Percentiles rank a stretch among this genome's conserved stretches.
Evolutionary conservation across 1,140 invertebrate species (phyloP).

Genomic region (Latrodectus geometricus): DNA sequence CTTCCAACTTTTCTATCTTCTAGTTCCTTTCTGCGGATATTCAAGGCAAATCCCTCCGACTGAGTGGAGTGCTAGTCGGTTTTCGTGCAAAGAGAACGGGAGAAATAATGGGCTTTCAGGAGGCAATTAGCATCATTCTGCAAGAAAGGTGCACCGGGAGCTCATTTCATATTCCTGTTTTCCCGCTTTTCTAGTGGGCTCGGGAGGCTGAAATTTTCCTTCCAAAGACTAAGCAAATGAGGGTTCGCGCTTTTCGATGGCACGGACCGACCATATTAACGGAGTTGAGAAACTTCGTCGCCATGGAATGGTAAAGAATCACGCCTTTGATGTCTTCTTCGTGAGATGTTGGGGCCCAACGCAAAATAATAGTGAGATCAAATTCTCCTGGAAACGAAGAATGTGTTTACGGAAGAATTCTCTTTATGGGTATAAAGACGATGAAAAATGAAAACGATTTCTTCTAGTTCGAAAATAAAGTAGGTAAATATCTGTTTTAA

Average conservation of each 20-base stretch:
- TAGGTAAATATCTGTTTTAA: too few species aligned
- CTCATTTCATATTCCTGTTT: slow-evolving; percentile 11
- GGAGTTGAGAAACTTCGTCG: neutral
- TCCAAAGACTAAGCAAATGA: neutral
- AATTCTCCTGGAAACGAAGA: too few species aligned
- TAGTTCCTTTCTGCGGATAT: neutral
- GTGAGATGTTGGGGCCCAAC: too few species aligned
- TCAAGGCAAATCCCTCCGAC: neutral
- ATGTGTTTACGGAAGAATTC: too few species aligned
- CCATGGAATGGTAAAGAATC: neutral
- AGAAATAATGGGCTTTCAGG: slow-evolving; percentile 39
- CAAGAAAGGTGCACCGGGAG: neutral
- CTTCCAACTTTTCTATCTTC: neutral
- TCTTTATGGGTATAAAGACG: too few species aligned
- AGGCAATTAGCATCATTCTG: slow-evolving; percentile 35
- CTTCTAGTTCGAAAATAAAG: too few species aligned
- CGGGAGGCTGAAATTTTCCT: slow-evolving; percentile 10
- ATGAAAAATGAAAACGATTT: too few species aligned
- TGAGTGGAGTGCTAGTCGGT: neutral
- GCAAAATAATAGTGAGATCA: too few species aligned
- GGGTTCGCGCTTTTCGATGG: neutral
- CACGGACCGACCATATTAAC: neutral
- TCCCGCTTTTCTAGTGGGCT: neutral
- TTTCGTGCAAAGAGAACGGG: neutral
- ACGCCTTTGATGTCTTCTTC: too few species aligned